Base-by-base conservation (phyloP, 2,113 vertebrate species). In the Polyodon spathula region DNA sequence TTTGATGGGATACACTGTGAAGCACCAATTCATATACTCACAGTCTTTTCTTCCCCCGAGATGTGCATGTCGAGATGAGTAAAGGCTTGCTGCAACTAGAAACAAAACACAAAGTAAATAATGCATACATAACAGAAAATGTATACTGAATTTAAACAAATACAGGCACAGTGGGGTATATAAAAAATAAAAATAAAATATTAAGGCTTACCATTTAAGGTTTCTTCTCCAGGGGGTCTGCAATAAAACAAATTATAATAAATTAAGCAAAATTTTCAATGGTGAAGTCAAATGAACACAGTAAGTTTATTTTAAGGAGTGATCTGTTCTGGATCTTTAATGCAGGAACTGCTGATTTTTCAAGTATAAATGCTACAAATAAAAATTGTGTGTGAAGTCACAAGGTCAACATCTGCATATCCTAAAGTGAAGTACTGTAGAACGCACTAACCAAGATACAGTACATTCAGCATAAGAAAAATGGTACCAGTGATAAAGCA, bases 11-110 rank as follows among this genome's bases (percentile, higher is more conserved):
- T 10, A 42, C 38, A 40, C 38, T n/a, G n/a, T 27, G 1, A 64
- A 37, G 27, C 43, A 37, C 37, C 38, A 17, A 63, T 42, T 37
- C 15, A 48, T 39, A 46, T 43, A 78, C 86, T 87, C 73, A 87
- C 86, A 88, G 74, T 88, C 86, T 67, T 86, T 89, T 52, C 86
- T 78, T 64, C 66, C 4, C 56, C 80, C 80, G 2, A 89, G 82
- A 43, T 77, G 83, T 59, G 67, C 10, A 65, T 86, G 84, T 27
- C 81, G 75, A 8, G 79, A 73, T 0, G 68, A 58, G 66, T 79
- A 87, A 40, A 82, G 73, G 66, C 78, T 77, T 65, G 77, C 73
- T 37, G 83, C 67, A 38, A 75, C 80, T 83, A 76, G 37, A 70
- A 76, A 56, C 60, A 66, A 68, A 55, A 58, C 9, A 50, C 71